Base-by-base conservation (phyloP, 2,113 vertebrate genomes). In the Hemicordylus capensis region DNA sequence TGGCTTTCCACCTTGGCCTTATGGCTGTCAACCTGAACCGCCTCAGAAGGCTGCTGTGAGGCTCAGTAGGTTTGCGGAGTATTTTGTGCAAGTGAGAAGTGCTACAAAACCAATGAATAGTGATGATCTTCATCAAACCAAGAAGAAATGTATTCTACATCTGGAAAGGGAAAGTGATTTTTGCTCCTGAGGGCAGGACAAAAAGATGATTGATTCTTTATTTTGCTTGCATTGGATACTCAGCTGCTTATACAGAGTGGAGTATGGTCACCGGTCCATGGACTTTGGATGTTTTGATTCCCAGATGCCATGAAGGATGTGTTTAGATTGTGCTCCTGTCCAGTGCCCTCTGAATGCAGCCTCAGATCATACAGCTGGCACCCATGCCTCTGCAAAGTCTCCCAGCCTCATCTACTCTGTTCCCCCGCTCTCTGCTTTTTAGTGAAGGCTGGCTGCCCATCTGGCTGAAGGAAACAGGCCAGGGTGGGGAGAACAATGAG, bases 371-470 rank as follows among this genome's bases (percentile, higher is more conserved):
- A 67, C 4, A 85, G 76, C 14, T 42, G 80, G 28, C 37, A 86
- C 87, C 85, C 74, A 70, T 12, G 51, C 39, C 77, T 83, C 56
- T 83, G 37, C 72, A 64, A 17, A 59, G 67, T 66, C 58, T 42
- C 0, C 0, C 75, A 87, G 59, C 39, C 73, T 58, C 51, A 76
- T 44, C n/a, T 51, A 4, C 42, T n/a, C 39, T 1, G 0, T 80
- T 81, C n/a, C n/a, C 79, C 77, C 44, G 19, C 37, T 20, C 37
- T 42, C 14, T 84, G 48, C 61, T 79, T 22, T 8, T 76, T 39
- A 24, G 26, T 3, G 24, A 44, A 34, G 64, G 39, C 28, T 69
- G 0, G n/a, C 7, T 81, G 69, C 44, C 39, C 76, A 28, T n/a
- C 31, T 64, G 87, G 51, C 72, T 85, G 31, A 3, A 0, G 4